Evolutionary conservation across 2,888 invertebrate species (phyloP).

Genomic region (Eueremaeus valkanovi): DNA sequence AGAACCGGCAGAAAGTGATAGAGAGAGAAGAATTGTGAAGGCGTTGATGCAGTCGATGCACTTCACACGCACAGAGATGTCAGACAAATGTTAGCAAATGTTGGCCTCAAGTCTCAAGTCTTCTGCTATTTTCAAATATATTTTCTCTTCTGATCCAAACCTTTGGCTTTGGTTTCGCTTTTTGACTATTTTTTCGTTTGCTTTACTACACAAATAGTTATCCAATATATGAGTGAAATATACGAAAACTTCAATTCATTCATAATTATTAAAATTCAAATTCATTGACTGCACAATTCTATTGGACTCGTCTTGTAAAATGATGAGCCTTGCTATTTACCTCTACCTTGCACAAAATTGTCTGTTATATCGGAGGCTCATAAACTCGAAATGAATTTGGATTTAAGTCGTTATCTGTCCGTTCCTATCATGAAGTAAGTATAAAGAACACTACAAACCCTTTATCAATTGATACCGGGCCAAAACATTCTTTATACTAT

Average conservation of each 20-base stretch:
- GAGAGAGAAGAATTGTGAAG: conserved; percentile 10
- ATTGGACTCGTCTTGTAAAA: too few relatives aligned
- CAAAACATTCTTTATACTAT: too few relatives aligned
- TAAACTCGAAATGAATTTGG: too few relatives aligned
- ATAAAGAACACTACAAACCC: too few relatives aligned
- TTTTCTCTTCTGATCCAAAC: background rate
- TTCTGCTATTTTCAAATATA: background rate
- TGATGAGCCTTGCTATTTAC: too few relatives aligned
- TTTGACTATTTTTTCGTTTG: background rate
- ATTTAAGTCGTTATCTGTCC: too few relatives aligned
- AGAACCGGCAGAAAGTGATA: background rate
- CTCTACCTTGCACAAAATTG: too few relatives aligned
- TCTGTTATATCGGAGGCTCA: too few relatives aligned
- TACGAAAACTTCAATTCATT: background rate
- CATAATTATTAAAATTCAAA: too few relatives aligned
- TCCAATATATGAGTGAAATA: background rate
- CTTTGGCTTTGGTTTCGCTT: conserved; percentile 9
- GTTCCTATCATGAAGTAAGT: too few relatives aligned
- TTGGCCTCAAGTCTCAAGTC: conserved; percentile 13
- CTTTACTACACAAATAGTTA: background rate
- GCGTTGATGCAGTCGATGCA: conserved; percentile 14
- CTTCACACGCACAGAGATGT: background rate
- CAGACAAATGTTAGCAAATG: background rate
- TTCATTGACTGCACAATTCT: too few relatives aligned
- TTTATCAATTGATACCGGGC: too few relatives aligned